phyloP scores from a whole-genome alignment of 2,797 vertebrate species.

The Steatocranus sp. region DNA sequence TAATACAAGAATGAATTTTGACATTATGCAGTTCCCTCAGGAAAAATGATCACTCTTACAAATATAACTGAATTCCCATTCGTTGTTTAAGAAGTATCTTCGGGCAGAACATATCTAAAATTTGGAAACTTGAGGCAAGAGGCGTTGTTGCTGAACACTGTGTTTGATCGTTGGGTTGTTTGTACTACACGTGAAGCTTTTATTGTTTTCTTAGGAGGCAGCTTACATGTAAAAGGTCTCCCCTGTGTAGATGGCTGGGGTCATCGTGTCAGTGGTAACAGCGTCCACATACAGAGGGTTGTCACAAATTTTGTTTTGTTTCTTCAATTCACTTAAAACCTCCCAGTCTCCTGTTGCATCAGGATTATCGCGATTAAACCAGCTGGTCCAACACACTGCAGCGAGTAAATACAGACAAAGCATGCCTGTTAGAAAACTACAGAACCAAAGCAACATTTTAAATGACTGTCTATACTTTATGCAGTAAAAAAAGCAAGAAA shows the following conservation, averaged over 20 bases:
- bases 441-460: neutral
- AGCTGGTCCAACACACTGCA: constrained; percentile 50
- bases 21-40: neutral
- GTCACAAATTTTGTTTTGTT: neutral
- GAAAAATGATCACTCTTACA: neutral
- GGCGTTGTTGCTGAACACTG: neutral
- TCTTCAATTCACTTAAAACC: neutral
- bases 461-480: neutral
- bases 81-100: neutral
- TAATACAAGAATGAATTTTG: neutral
- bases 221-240: constrained; percentile 9
- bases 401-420: neutral
- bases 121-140: neutral
- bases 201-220: neutral
- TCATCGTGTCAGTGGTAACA: constrained; percentile 4
- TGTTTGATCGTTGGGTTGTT: neutral
- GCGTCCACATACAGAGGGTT: constrained; percentile 6
- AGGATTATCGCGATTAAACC: constrained; percentile 28
- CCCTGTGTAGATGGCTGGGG: constrained; percentile 8
- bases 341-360: constrained; percentile 40
- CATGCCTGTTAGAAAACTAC: neutral
- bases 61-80: neutral
- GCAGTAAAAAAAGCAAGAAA: neutral
- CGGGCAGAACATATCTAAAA: neutral
- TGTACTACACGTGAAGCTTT: neutral